Conservation (phyloP, 2,888 invertebrate genomes). For the Trisateles emortualis region DNA sequence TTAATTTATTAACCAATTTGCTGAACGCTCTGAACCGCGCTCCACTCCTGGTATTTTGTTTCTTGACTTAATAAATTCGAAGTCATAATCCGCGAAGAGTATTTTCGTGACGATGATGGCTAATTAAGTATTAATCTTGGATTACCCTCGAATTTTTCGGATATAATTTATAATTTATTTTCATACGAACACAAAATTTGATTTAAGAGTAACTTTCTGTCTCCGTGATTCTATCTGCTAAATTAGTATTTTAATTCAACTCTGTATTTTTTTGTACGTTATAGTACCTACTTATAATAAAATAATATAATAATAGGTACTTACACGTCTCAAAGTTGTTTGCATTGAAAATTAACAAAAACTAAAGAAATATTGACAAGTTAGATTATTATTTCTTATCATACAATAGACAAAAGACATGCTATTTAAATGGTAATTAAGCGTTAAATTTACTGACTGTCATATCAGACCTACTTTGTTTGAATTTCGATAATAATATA, state of each 20-base stretch:
- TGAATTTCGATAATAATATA: too few relatives aligned
- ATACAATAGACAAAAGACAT: too few relatives aligned
- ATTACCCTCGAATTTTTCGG: constrained; percentile 40
- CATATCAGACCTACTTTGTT: too few relatives aligned
- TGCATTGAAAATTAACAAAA: too few relatives aligned
- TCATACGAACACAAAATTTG: neutral
- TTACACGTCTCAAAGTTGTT: too few relatives aligned
- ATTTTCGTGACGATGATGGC: constrained; percentile 61
- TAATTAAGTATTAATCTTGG: constrained; percentile 57
- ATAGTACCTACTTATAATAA: too few relatives aligned
- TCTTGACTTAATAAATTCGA: constrained; percentile 83
- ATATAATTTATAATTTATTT: constrained; percentile 10
- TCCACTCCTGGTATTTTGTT: constrained; percentile 75
- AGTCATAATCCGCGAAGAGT: constrained; percentile 75
- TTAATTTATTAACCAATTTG: constrained; percentile 86
- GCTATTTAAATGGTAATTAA: too few relatives aligned
- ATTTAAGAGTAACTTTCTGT: constrained; percentile 1
- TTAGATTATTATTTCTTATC: too few relatives aligned
- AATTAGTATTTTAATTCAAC: neutral
- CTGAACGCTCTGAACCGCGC: constrained; percentile 79
- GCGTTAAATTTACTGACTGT: too few relatives aligned
- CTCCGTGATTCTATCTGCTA: constrained; percentile 21
- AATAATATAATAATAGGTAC: too few relatives aligned
- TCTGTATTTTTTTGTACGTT: too few relatives aligned
- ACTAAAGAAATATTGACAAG: too few relatives aligned